These are phyloP conservation scores for Ciona savignyi DNA, from an alignment of 23 tunicate species.

Conservation along the genomic window DNA sequence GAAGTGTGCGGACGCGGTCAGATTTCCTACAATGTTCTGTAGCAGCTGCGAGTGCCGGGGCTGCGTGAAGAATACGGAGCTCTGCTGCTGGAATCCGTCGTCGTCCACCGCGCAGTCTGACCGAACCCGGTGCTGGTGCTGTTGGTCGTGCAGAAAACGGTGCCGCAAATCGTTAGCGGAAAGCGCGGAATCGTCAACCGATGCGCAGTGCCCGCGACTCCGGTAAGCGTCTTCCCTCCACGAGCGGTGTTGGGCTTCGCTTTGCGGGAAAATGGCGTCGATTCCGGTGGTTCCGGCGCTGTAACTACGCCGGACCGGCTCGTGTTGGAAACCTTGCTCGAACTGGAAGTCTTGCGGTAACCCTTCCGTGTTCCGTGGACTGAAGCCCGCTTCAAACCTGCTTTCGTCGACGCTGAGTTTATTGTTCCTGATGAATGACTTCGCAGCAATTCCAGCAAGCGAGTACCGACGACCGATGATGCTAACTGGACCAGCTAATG, in stretches of 20 bases:
- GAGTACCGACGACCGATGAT: conserved; percentile 38
- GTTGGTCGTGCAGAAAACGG: conserved; percentile 13
- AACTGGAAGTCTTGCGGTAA: not conserved
- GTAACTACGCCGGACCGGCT: conserved; percentile 46
- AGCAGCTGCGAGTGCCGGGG: conserved; percentile 50
- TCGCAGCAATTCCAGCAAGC: not conserved
- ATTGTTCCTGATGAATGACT: not conserved
- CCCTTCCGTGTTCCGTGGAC: not conserved
- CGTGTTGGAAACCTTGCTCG: conserved; percentile 17
- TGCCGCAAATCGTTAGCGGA: conserved; percentile 29
- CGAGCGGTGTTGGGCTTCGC: not conserved
- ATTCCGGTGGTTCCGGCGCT: conserved; percentile 46
- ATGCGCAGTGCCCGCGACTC: conserved; percentile 40
- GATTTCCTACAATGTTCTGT: conserved; percentile 68
- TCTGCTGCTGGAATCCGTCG: conserved; percentile 24
- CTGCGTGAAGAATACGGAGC: conserved; percentile 32
- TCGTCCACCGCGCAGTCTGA: conserved; percentile 46
- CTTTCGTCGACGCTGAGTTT: not conserved
- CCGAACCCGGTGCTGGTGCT: not conserved
- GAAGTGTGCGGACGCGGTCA: conserved; percentile 26
- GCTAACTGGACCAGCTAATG: conserved; percentile 41
- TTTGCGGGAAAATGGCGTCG: conserved; percentile 5
- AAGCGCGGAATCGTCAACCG: conserved; percentile 48
- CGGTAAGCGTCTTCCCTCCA: conserved; percentile 23
- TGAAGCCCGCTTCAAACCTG: not conserved